Evolutionary conservation across 2,888 invertebrate genomes (phyloP).

Genomic region (Epirrita christyi): DNA sequence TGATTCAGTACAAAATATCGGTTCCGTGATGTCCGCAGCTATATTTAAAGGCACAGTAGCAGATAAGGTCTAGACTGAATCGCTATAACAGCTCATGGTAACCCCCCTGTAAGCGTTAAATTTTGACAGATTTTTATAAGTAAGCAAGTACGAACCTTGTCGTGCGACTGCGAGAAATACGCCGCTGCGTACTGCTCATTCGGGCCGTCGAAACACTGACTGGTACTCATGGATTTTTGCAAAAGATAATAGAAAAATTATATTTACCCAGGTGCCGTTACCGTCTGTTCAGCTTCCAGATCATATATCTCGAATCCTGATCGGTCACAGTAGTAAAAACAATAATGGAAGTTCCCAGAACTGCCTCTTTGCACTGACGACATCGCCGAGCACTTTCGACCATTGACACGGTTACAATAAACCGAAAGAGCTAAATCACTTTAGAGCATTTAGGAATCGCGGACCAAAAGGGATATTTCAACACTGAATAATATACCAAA

Average conservation of each 20-base stretch:
- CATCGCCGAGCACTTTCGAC: conserved; percentile 51
- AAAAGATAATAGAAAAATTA: neutral
- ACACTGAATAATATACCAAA: neutral
- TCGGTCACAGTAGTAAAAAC: conserved; percentile 69
- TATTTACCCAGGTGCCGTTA: conserved; percentile 48
- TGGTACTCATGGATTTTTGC: too few relatives aligned
- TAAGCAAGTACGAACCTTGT: too few relatives aligned
- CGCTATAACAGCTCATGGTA: too few relatives aligned
- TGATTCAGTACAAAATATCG: too few relatives aligned
- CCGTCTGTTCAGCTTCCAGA: conserved; percentile 61
- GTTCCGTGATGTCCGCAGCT: too few relatives aligned
- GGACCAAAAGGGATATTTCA: neutral
- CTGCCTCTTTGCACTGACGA: conserved; percentile 69
- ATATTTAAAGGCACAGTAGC: too few relatives aligned
- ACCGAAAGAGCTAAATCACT: conserved; percentile 4
- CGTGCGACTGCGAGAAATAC: too few relatives aligned
- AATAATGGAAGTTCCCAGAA: conserved; percentile 67
- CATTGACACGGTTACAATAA: conserved; percentile 58
- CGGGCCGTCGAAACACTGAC: too few relatives aligned
- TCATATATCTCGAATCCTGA: conserved; percentile 78
- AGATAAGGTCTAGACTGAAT: too few relatives aligned
- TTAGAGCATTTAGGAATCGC: neutral
- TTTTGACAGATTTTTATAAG: too few relatives aligned
- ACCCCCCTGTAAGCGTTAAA: too few relatives aligned
- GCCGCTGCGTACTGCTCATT: too few relatives aligned